phyloP scores from a whole-genome alignment of 2,888 invertebrate genomes.

The Elaeidobius kamerunicus region DNA sequence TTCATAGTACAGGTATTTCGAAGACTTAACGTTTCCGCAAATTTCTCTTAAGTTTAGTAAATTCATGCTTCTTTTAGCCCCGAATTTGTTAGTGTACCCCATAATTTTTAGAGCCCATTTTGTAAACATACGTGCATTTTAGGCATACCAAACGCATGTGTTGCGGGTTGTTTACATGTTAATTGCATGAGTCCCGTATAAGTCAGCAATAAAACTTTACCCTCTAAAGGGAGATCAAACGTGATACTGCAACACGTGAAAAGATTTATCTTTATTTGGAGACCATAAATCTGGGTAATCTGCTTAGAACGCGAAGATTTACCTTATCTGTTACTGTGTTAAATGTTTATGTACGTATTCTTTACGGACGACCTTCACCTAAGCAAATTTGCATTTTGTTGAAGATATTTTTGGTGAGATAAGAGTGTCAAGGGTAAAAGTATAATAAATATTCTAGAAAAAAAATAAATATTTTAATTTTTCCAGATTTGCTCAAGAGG shows the following conservation, averaged over 20 bases:
- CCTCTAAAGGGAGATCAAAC: conserved; percentile 12
- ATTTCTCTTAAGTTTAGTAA: too few relatives aligned
- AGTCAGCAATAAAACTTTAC: conserved; percentile 15
- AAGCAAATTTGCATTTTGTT: conserved; percentile 1
- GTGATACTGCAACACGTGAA: conserved; percentile 15
- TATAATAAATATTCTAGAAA: too few relatives aligned
- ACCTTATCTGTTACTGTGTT: conserved; percentile 2
- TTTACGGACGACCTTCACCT: conserved; percentile 1
- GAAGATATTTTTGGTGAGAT: not conserved
- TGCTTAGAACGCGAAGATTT: not conserved
- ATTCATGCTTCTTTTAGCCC: too few relatives aligned
- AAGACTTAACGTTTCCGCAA: too few relatives aligned
- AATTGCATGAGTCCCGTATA: conserved; percentile 12
- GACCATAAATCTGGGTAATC: conserved; percentile 21
- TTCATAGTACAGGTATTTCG: too few relatives aligned
- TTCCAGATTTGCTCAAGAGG: too few relatives aligned
- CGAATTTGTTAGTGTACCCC: too few relatives aligned
- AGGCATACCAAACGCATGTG: too few relatives aligned
- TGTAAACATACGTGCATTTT: too few relatives aligned
- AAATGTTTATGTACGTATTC: not conserved
- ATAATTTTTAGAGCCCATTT: too few relatives aligned
- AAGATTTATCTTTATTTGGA: conserved; percentile 26
- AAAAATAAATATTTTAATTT: too few relatives aligned
- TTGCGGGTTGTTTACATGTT: conserved; percentile 21
- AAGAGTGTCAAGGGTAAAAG: too few relatives aligned